Base-by-base conservation (phyloP, 2,888 invertebrate genomes). In the Subacronicta megacephala region DNA sequence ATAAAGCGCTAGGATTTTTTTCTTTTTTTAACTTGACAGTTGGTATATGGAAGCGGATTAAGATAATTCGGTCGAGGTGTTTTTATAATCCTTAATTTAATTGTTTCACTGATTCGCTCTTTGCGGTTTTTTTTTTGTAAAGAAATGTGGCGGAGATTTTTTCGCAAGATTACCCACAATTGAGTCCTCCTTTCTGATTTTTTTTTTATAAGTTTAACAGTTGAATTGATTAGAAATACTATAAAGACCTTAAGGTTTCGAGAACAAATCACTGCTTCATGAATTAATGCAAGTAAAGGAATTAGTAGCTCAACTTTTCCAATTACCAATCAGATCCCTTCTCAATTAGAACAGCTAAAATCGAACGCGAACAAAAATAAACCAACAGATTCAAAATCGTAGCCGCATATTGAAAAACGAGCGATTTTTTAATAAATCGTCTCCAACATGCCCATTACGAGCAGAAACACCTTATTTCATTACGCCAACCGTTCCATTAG, bases 1-100 rank as follows among this genome's bases (percentile, higher is more conserved):
- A 92, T 90, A 90, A 88, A 83, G 70, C 67, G 58, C 58, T 57
- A 63, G 65, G 72, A n/a, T 66, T 76, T 84, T 89, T 83, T 84
- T 80, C 16, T 52, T 87, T 82, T 81, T 83, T 77, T 78, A 77
- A 77, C 87, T 86, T 93, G 93, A 93, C 93, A 94, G 92, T 94
- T 93, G 91, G 93, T 93, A 90, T 93, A 93, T 93, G 93, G 93
- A 92, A 79, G 77, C 80, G 85, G 90, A 93, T 93, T 93, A 91
- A 93, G 93, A 93, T 93, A 91, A 86, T 87, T 82, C 88, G 78
- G 78, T 81, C 82, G 84, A 85, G 82, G 82, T 85, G 80, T 86
- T 88, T 89, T 88, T 86, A 75, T 75, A 75, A 75, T 73, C 69
- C 74, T 75, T 75, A 84, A 83, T 81, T 86, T 91, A 90, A 91